phyloP scores from a whole-genome alignment of 2,888 invertebrate genomes.

The Eutolmus rufibarbis region DNA sequence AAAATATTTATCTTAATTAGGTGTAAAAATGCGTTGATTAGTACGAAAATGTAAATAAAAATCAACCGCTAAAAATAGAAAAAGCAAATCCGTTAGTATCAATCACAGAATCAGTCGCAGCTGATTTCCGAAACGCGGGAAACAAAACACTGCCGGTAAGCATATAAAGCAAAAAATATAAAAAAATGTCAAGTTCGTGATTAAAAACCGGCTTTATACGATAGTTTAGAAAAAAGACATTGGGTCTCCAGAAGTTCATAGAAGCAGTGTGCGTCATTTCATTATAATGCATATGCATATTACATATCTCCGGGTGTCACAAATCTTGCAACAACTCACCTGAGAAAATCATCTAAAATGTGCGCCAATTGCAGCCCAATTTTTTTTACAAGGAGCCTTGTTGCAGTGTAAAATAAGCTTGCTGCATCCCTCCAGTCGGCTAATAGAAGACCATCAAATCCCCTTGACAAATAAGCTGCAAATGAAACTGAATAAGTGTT shows the following conservation, averaged over 20 bases:
- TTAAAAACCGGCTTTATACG: not conserved
- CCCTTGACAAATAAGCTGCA: slow-evolving; percentile 57
- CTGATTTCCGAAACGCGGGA: not conserved
- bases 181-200: not conserved
- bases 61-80: not conserved
- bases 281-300: not conserved
- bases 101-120: not conserved
- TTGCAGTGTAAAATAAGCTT: slow-evolving; percentile 54
- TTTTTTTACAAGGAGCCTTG: slow-evolving; percentile 53
- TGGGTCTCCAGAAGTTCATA: not conserved
- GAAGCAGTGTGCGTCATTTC: not conserved
- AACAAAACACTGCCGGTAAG: not conserved
- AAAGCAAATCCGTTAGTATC: not conserved
- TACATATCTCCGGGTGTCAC: not conserved
- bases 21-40: not conserved
- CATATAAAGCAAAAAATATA: not conserved
- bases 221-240: not conserved
- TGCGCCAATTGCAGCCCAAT: slow-evolving; percentile 53
- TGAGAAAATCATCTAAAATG: slow-evolving; percentile 54
- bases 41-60: not conserved
- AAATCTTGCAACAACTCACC: slow-evolving; percentile 26
- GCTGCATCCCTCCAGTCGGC: slow-evolving; percentile 60
- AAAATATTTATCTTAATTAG: not conserved
- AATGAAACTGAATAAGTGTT: not conserved
- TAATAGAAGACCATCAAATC: slow-evolving; percentile 55